These are phyloP conservation scores for Equus przewalskii DNA, from an alignment of 2,113 vertebrate genomes.

Conservation along the genomic window DNA sequence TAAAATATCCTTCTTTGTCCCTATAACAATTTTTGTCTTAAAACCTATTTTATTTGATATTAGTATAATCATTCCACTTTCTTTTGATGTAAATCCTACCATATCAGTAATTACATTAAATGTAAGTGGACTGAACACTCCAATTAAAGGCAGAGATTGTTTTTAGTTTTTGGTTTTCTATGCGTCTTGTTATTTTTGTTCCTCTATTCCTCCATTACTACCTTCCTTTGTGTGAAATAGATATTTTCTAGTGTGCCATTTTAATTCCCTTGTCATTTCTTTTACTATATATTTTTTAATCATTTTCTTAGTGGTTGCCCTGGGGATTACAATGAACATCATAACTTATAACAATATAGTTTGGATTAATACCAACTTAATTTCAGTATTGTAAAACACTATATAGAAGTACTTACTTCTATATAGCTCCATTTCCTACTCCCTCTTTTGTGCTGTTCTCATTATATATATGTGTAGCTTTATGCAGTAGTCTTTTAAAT, in stretches of 20 bases:
- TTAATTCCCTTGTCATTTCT: background rate
- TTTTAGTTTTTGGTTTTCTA: background rate
- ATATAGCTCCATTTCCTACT: background rate
- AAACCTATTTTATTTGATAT: background rate
- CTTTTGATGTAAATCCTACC: background rate
- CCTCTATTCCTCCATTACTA: background rate
- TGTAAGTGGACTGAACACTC: background rate
- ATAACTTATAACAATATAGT: background rate
- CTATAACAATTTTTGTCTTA: background rate
- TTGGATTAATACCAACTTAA: background rate
- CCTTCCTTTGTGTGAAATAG: background rate
- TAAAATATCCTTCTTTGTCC: background rate
- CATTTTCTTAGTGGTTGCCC: background rate
- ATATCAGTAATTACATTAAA: conserved; percentile 13
- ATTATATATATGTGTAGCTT: background rate
- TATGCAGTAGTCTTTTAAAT: background rate
- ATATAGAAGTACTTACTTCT: background rate
- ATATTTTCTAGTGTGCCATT: background rate
- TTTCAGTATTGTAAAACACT: background rate
- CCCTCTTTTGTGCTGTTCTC: background rate
- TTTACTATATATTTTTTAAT: background rate
- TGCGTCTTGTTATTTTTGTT: background rate
- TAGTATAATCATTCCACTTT: background rate
- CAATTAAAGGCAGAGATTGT: background rate
- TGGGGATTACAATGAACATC: background rate